Evolutionary conservation across 1,140 invertebrate species (phyloP).

Genomic region (Odontomachus brunneus): DNA sequence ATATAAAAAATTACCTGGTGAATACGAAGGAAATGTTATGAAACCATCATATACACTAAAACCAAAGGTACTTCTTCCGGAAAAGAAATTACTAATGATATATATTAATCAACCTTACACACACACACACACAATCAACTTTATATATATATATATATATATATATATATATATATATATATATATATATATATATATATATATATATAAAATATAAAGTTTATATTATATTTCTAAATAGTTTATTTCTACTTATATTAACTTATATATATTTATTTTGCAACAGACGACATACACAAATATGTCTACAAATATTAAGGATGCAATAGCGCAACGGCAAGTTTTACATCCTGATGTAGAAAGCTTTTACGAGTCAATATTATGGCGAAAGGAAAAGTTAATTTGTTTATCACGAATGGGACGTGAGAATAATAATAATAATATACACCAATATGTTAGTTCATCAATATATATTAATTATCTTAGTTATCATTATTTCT

Average conservation of each 20-base stretch:
- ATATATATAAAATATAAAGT: not conserved
- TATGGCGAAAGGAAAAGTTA: constrained; percentile 78
- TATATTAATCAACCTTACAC: not conserved
- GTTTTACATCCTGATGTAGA: constrained; percentile 70
- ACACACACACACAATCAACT: too few species aligned
- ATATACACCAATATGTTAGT: too few species aligned
- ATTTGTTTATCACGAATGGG: constrained; percentile 79
- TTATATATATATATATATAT: too few species aligned
- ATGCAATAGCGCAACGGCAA: constrained; percentile 70
- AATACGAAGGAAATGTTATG: constrained; percentile 59
- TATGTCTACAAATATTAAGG: constrained; percentile 65
- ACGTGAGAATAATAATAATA: constrained; percentile 2
- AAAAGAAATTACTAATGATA: not conserved
- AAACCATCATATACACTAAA: constrained; percentile 52
- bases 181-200: too few species aligned
- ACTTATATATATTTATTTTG: not conserved
- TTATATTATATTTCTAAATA: not conserved
- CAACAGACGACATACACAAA: constrained; percentile 64
- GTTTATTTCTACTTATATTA: constrained; percentile 5
- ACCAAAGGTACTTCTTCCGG: constrained; percentile 62
- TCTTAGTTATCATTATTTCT: not conserved
- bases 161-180: too few species aligned
- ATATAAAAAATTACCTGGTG: constrained; percentile 63
- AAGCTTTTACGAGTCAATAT: constrained; percentile 77
- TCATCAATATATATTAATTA: not conserved